These are phyloP conservation scores for Neodon shergylaensis DNA, from an alignment of 2,113 vertebrate species.

Conservation along the genomic window DNA sequence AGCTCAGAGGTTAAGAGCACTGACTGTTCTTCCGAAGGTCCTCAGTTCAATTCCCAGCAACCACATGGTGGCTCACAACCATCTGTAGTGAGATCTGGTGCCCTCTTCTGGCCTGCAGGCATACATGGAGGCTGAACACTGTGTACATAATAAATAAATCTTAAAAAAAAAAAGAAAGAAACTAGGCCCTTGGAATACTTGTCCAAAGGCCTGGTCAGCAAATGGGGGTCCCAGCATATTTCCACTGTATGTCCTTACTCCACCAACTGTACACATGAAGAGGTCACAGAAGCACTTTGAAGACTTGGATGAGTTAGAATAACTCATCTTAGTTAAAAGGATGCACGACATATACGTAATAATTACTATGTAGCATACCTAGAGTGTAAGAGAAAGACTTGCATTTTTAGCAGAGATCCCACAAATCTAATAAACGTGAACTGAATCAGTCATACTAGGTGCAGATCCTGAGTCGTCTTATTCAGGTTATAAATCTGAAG, in stretches of 20 bases:
- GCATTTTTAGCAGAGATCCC: not conserved
- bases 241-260: not conserved
- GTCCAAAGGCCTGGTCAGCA: constrained; percentile 3
- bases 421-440: not conserved
- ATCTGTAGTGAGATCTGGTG: too few species aligned
- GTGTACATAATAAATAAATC: too few species aligned
- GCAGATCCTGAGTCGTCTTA: not conserved
- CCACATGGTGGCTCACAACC: too few species aligned
- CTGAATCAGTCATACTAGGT: not conserved
- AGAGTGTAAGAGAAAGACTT: not conserved
- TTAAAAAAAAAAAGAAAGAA: not conserved
- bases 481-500: not conserved
- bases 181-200: constrained; percentile 31
- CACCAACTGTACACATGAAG: not conserved
- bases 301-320: not conserved
- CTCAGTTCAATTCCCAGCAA: too few species aligned
- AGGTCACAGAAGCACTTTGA: not conserved
- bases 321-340: not conserved
- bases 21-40: too few species aligned
- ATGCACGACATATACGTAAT: not conserved
- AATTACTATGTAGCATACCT: not conserved
- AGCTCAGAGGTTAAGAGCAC: too few species aligned
- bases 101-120: too few species aligned
- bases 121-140: too few species aligned
- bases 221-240: not conserved